Evolutionary conservation across 2,797 vertebrate species (phyloP).

Genomic region (Neostethus bicornis): DNA sequence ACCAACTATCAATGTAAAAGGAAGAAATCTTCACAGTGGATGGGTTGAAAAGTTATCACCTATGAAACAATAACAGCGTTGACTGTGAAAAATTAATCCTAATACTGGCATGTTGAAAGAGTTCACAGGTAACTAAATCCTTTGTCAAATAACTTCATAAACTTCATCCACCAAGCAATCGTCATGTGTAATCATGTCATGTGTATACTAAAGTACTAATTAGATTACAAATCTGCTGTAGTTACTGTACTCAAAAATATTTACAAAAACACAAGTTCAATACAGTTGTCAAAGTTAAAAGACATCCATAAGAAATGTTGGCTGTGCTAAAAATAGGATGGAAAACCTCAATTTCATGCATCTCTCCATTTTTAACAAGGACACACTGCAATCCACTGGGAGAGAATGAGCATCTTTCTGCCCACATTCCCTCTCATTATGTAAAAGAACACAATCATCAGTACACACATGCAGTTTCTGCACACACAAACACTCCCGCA

Average conservation of each 20-base stretch:
- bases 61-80: neutral
- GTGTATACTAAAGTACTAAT: neutral
- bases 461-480: constrained; percentile 63
- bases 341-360: constrained; percentile 48
- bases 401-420: constrained; percentile 56
- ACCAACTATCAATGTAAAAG: neutral
- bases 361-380: constrained; percentile 42
- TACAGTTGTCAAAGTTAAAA: constrained; percentile 9
- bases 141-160: constrained; percentile 61
- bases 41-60: neutral
- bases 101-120: constrained; percentile 8
- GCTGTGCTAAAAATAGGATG: constrained; percentile 22
- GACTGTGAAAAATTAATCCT: constrained; percentile 10
- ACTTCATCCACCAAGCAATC: constrained; percentile 53
- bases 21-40: neutral
- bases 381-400: constrained; percentile 46
- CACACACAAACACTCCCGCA: constrained; percentile 39
- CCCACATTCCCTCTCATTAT: constrained; percentile 60
- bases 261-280: neutral
- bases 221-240: constrained; percentile 36
- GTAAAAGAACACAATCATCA: constrained; percentile 57
- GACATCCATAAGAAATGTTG: constrained; percentile 15
- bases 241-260: constrained; percentile 7
- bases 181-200: no score
- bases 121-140: constrained; percentile 25